Evolutionary conservation across 2,113 vertebrate genomes (phyloP), one percentile per base, ranked within the genome.

Genomic region (Ornithorhynchus anatinus): DNA sequence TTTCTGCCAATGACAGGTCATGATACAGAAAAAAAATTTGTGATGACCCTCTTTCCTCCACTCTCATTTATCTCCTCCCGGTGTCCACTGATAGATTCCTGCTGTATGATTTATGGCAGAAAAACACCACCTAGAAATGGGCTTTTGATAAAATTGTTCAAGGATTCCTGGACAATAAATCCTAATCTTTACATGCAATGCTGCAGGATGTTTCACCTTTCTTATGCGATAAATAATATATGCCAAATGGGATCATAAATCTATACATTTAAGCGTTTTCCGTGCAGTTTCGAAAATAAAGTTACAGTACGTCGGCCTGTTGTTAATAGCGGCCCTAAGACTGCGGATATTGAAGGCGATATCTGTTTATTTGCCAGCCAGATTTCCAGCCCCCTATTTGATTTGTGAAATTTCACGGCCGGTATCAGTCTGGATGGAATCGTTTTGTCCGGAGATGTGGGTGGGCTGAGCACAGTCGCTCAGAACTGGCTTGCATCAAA

Each of bases 61-160:
- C 91, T 95, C 86, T 93, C 96, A 99, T 99, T 97, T 97, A 98
- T 99, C 96, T 98, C 95, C 90, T 94, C 94, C 94, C 95, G 93
- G 95, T 98, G 96, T 97, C 96, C 95, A 95, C 94, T 94, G 95
- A 96, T 96, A 96, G 96, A 96, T 97, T 96, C 94, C 94, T 95
- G 81, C 91, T 92, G 72, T 82, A 92, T 99, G 97, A 99, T 98
- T 99, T 99, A 99, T 98, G 95, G 92, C 93, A 94, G 95, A 96
- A 97, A 96, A 99, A 97, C 96, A 94, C 94, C 94, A 98, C 94
- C 93, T 94, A 92, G 96, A 97, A 99, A 99, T 98, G 95, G 96
- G 96, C 96, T 97, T 99, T 98, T 99, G 97, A 99, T 99, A 98
- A 99, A 99, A 99, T 98, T 99, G 96, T 99, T 97, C 95, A 94